A percentile compares a stretch with the other conserved stretches of the same genome.
These are phyloP conservation scores for Bolinopsis microptera DNA, from an alignment of 37 sponge, comb jelly and placozoan species.

Conservation along the genomic window DNA sequence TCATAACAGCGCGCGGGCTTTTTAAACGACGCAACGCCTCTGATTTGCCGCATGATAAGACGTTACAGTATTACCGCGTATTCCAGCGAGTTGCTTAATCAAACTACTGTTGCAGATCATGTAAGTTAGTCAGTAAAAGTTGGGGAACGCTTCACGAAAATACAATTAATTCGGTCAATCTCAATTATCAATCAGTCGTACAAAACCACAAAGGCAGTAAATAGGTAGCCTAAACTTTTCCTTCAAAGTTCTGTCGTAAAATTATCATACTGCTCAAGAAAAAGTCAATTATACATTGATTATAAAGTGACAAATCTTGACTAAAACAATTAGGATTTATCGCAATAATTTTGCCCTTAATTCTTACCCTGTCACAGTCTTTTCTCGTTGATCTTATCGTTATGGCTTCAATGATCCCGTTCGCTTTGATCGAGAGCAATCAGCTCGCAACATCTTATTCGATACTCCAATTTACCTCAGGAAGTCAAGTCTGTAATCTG, in stretches of 20 bases:
- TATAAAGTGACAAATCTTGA: no score
- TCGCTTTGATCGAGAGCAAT: not conserved
- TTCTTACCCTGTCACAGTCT: not conserved
- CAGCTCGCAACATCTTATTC: not conserved
- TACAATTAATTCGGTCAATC: not conserved
- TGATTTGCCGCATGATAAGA: not conserved
- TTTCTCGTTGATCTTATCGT: not conserved
- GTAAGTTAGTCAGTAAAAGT: not conserved
- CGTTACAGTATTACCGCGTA: no score
- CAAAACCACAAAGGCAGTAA: not conserved
- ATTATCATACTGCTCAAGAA: no score
- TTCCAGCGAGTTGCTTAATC: not conserved
- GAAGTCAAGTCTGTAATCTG: not conserved
- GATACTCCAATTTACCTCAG: not conserved
- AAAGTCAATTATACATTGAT: no score
- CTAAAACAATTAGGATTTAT: no score
- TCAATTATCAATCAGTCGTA: not conserved
- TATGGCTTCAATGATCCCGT: not conserved
- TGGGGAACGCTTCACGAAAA: not conserved
- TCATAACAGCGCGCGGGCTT: not conserved
- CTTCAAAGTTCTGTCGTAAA: no score
- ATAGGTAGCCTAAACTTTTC: not conserved
- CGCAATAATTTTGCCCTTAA: not conserved
- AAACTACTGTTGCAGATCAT: no score
- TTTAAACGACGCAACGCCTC: not conserved